phyloP scores from a whole-genome alignment of 30 jellyfish, hydroid and myxozoan genomes.

The Pseudorhiza aurosa region DNA sequence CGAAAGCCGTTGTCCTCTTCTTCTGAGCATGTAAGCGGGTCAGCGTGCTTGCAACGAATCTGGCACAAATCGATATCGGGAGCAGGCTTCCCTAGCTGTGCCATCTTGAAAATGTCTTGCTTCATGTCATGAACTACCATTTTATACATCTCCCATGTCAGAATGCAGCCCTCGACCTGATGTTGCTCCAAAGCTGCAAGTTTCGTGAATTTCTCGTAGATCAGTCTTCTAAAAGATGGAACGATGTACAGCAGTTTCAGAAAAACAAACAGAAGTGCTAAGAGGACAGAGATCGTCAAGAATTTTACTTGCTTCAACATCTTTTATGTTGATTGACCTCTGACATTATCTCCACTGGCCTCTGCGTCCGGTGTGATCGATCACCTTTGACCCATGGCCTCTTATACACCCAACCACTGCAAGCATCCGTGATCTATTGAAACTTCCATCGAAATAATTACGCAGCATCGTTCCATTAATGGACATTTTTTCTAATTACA shows the following conservation, averaged over 20 bases:
- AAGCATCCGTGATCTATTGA: constrained; percentile 28
- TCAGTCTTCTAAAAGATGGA: background rate
- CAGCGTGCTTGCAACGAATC: background rate
- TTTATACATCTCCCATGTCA: constrained; percentile 46
- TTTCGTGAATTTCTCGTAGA: background rate
- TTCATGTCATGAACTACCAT: background rate
- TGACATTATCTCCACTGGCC: background rate
- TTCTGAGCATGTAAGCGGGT: background rate
- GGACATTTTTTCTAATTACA: background rate
- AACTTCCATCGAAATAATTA: background rate
- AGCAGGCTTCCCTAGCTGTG: constrained; percentile 6
- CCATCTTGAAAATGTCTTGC: constrained; percentile 30
- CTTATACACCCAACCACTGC: constrained; percentile 5
- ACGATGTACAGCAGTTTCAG: background rate
- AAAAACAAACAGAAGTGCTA: constrained; percentile 13
- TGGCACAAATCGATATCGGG: constrained; percentile 28
- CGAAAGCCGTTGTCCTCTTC: background rate
- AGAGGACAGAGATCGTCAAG: background rate
- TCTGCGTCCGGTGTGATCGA: background rate
- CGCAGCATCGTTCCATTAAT: background rate
- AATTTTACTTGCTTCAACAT: background rate
- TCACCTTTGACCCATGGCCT: constrained; percentile 61
- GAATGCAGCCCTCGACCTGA: constrained; percentile 44
- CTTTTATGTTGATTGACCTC: background rate
- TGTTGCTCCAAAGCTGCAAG: background rate